Percentiles rank a stretch among this genome's conserved stretches.
Conservation (phyloP, 2,113 vertebrate genomes). For the Eretmochelys imbricata region DNA sequence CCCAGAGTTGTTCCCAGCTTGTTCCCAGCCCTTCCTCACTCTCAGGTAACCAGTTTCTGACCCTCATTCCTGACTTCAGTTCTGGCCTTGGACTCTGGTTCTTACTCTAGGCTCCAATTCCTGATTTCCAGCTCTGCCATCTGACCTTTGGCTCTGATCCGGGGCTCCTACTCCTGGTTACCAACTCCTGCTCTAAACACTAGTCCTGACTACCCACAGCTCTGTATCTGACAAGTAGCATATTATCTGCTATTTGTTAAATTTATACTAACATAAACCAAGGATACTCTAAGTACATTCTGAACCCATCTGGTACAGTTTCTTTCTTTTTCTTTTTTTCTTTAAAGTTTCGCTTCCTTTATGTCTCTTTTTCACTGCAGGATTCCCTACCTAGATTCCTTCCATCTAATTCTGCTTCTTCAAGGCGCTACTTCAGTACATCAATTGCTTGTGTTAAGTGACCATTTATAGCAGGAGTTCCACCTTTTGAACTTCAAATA, state of each 20-base stretch:
- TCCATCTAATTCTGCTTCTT: background rate
- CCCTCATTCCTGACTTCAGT: background rate
- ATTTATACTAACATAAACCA: background rate
- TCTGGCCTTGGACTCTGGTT: background rate
- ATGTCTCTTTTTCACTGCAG: background rate
- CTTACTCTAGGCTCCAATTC: background rate
- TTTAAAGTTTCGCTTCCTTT: background rate
- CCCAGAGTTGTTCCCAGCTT: background rate
- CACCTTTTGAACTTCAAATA: background rate
- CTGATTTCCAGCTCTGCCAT: background rate
- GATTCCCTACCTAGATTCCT: no score
- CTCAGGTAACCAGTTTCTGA: background rate
- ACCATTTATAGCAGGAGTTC: background rate
- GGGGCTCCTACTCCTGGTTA: background rate
- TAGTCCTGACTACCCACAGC: background rate
- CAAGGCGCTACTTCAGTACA: background rate
- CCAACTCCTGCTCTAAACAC: background rate
- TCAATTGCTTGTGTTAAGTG: background rate
- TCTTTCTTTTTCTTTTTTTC: background rate
- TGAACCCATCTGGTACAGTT: background rate
- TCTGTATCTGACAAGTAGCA: background rate
- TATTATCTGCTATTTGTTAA: background rate
- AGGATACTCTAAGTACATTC: background rate
- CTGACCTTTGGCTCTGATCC: background rate
- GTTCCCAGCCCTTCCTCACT: background rate